Base-by-base conservation (phyloP, 2,797 vertebrate genomes). In the Tadarida brasiliensis region DNA sequence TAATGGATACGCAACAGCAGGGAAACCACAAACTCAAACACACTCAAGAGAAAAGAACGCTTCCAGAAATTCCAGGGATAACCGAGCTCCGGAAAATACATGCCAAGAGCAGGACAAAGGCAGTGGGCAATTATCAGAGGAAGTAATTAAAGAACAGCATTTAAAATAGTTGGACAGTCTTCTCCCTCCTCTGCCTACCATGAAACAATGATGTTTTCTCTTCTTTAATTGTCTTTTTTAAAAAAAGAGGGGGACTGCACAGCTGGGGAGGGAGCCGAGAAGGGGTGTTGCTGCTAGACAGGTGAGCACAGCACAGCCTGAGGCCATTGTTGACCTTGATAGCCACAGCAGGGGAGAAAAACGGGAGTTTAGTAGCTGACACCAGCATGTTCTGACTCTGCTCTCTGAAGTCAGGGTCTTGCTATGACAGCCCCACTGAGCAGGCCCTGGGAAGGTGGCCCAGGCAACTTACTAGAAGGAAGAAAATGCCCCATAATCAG, bases 121-220 rank as follows among this genome's bases (percentile, higher is more conserved):
- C 35, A 30, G 3, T 28, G 56, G 76, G 39, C n/a, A 81, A 82
- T 59, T 74, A 68, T 54, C 67, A 94, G 39, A 68, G 33, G 87
- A 96, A 94, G 49, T 59, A 54, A 93, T 63, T 86, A 67, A 92
- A 94, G 14, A 47, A 44, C 6, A 70, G 59, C 51, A 68, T 51
- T 93, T 80, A 54, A 92, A 90, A 73, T n/a, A 76, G 11, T 61
- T 90, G 57, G 19, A 9, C 24, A n/a, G 19, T 20, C 76, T 73
- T 39, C 3, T 7, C 26, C 14, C 33, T 84, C 82, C 30, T 87
- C 70, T n/a, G 51, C 30, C 22, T 65, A 49, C 59, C 3, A 30
- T 26, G 49, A 87, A 59, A 49, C 51, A 56, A 44, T 2, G 20
- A 6, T 49, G 39, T 47, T 89, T 91, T 35, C 49, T 86, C 54